A percentile compares a stretch with the other conserved stretches of the same genome.
Evolutionary conservation across 2,797 vertebrate species (phyloP).

Genomic region (Eidolon dupreanum): DNA sequence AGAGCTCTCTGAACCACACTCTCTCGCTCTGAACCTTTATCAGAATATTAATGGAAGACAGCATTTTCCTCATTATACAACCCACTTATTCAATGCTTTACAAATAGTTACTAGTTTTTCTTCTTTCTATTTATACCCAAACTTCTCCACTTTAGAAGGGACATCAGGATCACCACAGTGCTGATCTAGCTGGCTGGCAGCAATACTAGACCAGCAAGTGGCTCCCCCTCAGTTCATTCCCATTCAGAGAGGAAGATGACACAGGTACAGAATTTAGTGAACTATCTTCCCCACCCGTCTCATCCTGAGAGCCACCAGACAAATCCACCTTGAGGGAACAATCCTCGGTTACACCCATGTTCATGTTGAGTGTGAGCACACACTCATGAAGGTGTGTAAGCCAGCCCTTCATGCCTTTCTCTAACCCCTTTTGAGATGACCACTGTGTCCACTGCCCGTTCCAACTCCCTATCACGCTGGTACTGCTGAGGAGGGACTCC

Average conservation of each 20-base stretch:
- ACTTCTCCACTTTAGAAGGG: not conserved
- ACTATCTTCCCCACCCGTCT: not conserved
- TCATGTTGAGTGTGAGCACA: not conserved
- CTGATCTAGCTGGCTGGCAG: not conserved
- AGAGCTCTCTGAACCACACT: no score
- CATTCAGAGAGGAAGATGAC: no score
- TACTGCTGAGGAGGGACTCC: not conserved
- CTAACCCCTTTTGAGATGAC: not conserved
- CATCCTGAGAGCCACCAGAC: not conserved
- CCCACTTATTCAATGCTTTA: no score
- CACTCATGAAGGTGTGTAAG: not conserved
- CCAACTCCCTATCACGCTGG: not conserved
- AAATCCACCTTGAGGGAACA: not conserved
- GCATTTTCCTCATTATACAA: not conserved
- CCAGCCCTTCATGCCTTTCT: not conserved
- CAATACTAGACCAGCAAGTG: not conserved
- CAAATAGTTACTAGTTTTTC: not conserved
- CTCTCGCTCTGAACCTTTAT: not conserved
- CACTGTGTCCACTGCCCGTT: not conserved
- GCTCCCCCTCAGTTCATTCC: not conserved
- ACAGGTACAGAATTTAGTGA: not conserved
- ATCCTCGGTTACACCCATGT: not conserved
- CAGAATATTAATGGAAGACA: not conserved
- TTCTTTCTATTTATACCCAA: not conserved
- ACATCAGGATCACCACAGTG: not conserved